These are phyloP conservation scores for Thymelicus lineola DNA, from an alignment of 2,888 invertebrate species.

Conservation along the genomic window DNA sequence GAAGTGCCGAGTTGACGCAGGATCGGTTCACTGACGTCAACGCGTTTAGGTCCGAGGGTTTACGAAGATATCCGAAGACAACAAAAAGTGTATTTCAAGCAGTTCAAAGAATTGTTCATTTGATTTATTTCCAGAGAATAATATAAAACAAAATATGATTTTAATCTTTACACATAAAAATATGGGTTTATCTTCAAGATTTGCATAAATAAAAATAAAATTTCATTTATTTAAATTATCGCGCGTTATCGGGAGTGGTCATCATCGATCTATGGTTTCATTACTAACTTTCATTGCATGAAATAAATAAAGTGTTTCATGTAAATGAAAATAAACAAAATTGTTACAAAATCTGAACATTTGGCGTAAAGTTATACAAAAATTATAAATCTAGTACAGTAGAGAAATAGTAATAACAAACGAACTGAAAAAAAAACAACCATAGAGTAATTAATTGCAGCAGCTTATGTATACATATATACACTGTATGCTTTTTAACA, in stretches of 20 bases:
- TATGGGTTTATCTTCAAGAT: constrained; percentile 37
- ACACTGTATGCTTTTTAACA: too few relatives aligned
- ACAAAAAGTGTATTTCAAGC: constrained; percentile 27
- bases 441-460: too few relatives aligned
- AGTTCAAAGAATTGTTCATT: not conserved
- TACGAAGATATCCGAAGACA: constrained; percentile 65
- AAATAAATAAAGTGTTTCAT: too few relatives aligned
- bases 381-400: too few relatives aligned
- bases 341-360: too few relatives aligned
- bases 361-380: too few relatives aligned
- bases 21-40: constrained; percentile 82
- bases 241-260: constrained; percentile 80
- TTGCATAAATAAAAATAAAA: constrained; percentile 15
- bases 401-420: too few relatives aligned
- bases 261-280: constrained; percentile 60
- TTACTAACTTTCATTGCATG: not conserved
- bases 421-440: too few relatives aligned
- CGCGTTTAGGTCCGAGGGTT: constrained; percentile 67
- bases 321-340: too few relatives aligned
- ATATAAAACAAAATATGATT: not conserved
- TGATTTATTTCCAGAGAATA: constrained; percentile 4
- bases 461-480: too few relatives aligned
- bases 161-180: constrained; percentile 49
- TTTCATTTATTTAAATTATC: constrained; percentile 61
- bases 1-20: constrained; percentile 77